phyloP scores from a whole-genome alignment of 23 tunicate genomes.

The Trididemnum clinides region DNA sequence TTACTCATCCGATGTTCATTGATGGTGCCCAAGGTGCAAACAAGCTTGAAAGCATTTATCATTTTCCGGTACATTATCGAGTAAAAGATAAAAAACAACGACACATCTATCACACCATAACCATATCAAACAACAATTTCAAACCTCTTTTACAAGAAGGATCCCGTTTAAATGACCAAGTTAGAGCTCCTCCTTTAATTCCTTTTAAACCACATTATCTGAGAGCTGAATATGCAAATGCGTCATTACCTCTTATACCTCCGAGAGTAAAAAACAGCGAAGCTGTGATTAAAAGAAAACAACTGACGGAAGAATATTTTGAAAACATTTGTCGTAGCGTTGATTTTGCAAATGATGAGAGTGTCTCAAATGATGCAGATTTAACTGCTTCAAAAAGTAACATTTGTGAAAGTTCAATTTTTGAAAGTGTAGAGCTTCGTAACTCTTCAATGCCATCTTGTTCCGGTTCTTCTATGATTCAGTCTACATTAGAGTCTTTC shows the following conservation, averaged over 20 bases:
- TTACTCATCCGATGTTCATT: no score
- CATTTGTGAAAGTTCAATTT: background rate
- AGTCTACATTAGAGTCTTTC: background rate
- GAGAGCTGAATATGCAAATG: background rate
- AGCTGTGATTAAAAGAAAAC: slow-evolving; percentile 64
- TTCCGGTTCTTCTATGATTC: background rate
- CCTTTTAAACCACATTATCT: slow-evolving; percentile 83
- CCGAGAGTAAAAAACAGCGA: slow-evolving; percentile 55
- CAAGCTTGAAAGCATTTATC: no score
- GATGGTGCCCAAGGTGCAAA: no score
- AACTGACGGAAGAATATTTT: slow-evolving; percentile 81
- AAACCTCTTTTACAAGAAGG: background rate
- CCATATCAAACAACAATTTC: background rate
- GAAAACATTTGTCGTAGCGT: slow-evolving; percentile 74
- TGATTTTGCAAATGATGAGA: background rate
- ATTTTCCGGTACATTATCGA: slow-evolving; percentile 1
- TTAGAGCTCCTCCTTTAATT: slow-evolving; percentile 44
- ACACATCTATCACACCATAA: slow-evolving; percentile 51
- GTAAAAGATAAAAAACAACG: slow-evolving; percentile 42
- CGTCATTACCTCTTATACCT: slow-evolving; percentile 55
- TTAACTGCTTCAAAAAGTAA: background rate
- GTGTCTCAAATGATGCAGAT: background rate
- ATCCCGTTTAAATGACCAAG: background rate
- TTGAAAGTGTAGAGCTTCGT: background rate
- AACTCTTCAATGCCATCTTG: background rate